Percentiles rank a stretch among this genome's conserved stretches.
These are phyloP conservation scores for Sylvilagus floridanus DNA, from an alignment of 2,797 vertebrate genomes.

Conservation along the genomic window DNA sequence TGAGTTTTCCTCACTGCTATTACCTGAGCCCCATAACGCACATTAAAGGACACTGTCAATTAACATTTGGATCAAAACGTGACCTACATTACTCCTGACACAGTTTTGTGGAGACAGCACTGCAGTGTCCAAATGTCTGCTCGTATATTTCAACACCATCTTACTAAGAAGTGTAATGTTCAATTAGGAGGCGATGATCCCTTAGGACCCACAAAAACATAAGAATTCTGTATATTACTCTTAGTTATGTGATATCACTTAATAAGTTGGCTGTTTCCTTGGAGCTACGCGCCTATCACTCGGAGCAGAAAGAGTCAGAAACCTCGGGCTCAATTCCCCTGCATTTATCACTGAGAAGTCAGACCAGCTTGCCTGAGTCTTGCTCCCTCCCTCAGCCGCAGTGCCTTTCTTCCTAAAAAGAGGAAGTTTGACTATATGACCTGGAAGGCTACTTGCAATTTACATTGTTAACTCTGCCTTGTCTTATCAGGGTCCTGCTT, in stretches of 20 bases:
- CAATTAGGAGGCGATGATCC: conserved; percentile 45
- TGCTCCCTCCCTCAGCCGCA: neutral
- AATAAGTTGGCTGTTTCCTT: conserved; percentile 17
- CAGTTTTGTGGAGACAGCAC: neutral
- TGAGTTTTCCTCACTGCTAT: conserved; percentile 77
- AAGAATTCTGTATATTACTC: conserved; percentile 27
- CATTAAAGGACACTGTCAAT: conserved; percentile 73
- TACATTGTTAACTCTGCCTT: neutral
- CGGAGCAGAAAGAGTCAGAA: neutral
- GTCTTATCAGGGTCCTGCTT: neutral
- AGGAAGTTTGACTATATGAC: neutral
- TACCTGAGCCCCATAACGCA: conserved; percentile 82
- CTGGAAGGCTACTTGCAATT: neutral
- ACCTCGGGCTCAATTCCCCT: neutral
- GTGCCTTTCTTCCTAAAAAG: neutral
- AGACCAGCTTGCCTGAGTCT: neutral
- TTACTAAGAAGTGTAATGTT: conserved; percentile 49
- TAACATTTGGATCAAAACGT: conserved; percentile 74
- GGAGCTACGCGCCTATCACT: neutral
- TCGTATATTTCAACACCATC: neutral
- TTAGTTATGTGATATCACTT: conserved; percentile 17
- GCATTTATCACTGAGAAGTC: neutral
- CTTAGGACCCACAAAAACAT: conserved; percentile 10
- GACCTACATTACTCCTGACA: conserved; percentile 60
- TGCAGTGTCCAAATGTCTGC: conserved; percentile 59